Conservation (phyloP, 2,888 invertebrate genomes). For the Limnephilus auricula region DNA sequence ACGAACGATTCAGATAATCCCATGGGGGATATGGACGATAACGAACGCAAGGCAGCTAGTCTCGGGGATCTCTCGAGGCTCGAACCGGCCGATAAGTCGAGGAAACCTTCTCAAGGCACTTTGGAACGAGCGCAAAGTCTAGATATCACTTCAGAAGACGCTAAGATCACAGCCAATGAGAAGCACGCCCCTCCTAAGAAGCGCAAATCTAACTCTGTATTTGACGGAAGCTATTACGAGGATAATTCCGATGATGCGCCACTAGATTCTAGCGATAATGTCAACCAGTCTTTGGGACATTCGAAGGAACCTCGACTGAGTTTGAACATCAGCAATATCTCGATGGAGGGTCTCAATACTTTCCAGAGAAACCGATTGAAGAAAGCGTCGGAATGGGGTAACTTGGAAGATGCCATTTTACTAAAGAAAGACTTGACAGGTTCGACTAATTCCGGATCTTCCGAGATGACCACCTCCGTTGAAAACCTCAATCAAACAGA, state of each 20-base stretch:
- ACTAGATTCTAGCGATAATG: conserved; percentile 72
- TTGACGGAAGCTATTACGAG: conserved; percentile 75
- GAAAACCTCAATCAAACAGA: conserved; percentile 61
- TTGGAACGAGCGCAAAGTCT: conserved; percentile 89
- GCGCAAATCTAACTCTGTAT: conserved; percentile 81
- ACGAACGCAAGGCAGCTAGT: conserved; percentile 86
- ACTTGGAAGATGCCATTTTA: conserved; percentile 86
- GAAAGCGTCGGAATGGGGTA: conserved; percentile 87
- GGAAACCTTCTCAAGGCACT: conserved; percentile 77
- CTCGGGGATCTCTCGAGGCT: conserved; percentile 88
- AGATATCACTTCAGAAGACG: conserved; percentile 82
- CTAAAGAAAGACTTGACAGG: conserved; percentile 72
- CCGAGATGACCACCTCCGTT: conserved; percentile 70
- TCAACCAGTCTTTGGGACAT: conserved; percentile 72
- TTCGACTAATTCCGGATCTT: conserved; percentile 75
- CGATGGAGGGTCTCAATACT: conserved; percentile 82
- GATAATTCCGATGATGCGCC: conserved; percentile 73
- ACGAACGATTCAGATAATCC: conserved; percentile 78
- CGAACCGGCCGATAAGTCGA: conserved; percentile 72
- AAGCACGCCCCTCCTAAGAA: conserved; percentile 79
- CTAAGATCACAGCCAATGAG: conserved; percentile 72
- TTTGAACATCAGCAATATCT: conserved; percentile 75
- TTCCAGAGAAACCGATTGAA: conserved; percentile 84
- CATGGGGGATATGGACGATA: conserved; percentile 77
- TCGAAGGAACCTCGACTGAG: conserved; percentile 79